Evolutionary conservation across 53 echinoderm and acorn worm genomes (phyloP).

Genomic region (Paelopatides confundens): DNA sequence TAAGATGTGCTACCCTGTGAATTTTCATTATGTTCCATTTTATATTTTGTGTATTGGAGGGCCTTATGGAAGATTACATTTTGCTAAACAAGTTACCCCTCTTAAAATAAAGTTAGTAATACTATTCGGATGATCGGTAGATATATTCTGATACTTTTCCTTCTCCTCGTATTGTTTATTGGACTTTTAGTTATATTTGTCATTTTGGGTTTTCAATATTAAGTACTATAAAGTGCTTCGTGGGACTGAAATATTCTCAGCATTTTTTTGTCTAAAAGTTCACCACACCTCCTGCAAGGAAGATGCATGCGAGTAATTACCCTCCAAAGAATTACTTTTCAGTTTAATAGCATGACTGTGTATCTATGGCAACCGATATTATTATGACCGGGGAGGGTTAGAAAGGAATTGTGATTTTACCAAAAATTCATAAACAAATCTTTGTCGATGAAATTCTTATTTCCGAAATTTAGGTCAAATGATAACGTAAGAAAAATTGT

Average conservation of each 20-base stretch:
- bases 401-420: constrained; percentile 28
- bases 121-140: no score
- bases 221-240: constrained; percentile 1
- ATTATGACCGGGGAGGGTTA: constrained; percentile 41
- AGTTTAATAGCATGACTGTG: constrained; percentile 20
- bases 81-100: no score
- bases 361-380: constrained; percentile 24
- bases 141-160: no score
- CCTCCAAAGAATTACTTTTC: constrained; percentile 1
- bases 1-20: no score
- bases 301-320: constrained; percentile 38
- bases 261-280: background rate
- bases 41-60: no score
- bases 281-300: constrained; percentile 41
- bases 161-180: no score
- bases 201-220: background rate
- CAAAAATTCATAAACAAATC: constrained; percentile 14
- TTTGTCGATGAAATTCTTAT: background rate
- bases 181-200: no score
- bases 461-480: constrained; percentile 30
- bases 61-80: no score
- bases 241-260: constrained; percentile 10
- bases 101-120: no score
- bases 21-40: no score
- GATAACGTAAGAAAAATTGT: background rate